Percentiles rank a stretch among this genome's conserved stretches.
Evolutionary conservation across 2,797 vertebrate species (phyloP).

Genomic region (Tenualosa ilisha): DNA sequence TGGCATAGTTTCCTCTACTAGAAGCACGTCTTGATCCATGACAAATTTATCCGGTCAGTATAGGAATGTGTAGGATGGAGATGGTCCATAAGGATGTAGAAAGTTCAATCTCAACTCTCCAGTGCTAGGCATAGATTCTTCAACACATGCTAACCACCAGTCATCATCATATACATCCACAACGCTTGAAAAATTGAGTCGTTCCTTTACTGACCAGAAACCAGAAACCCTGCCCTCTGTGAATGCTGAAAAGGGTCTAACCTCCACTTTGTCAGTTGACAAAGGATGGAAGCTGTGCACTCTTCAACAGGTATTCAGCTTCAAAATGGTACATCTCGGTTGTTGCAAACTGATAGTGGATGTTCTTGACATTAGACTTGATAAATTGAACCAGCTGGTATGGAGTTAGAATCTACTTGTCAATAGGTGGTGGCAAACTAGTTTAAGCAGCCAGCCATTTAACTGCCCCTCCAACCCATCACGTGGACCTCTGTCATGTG

Average conservation of each 20-base stretch:
- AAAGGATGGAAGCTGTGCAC: neutral
- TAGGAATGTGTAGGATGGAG: no score
- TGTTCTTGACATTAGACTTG: neutral
- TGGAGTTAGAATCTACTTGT: neutral
- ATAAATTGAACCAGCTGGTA: neutral
- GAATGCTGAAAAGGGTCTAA: neutral
- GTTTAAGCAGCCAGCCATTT: neutral
- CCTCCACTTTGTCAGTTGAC: neutral
- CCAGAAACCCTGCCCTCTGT: neutral
- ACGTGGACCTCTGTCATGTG: no score
- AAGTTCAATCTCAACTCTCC: no score
- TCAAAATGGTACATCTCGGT: neutral
- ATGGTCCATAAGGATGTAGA: no score
- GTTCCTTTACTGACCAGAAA: neutral
- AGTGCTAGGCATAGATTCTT: no score
- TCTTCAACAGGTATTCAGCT: neutral
- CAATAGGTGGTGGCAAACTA: neutral
- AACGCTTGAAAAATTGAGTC: neutral
- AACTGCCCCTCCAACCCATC: neutral
- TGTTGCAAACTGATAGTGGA: neutral
- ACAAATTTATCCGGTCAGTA: no score
- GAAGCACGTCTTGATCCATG: no score
- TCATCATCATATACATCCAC: no score
- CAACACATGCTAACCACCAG: no score
- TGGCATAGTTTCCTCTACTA: no score